Evolutionary conservation across 2,888 invertebrate genomes (phyloP).

Genomic region (Ariolimax columbianus): DNA sequence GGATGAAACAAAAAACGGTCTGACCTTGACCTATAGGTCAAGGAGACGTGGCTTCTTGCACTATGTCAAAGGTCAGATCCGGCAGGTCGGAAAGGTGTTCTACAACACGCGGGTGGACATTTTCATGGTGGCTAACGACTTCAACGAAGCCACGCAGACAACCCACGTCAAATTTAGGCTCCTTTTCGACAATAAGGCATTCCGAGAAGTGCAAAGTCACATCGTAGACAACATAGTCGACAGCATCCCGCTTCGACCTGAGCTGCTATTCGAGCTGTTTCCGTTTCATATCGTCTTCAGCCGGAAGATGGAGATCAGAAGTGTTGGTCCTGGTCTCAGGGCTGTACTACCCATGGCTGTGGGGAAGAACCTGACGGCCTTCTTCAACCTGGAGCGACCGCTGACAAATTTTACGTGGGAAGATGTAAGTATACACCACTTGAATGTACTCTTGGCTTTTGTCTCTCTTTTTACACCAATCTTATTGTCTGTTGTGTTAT

Average conservation of each 20-base stretch:
- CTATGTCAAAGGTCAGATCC: constrained; percentile 97
- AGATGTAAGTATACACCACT: constrained; percentile 87
- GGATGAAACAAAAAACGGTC: constrained; percentile 91
- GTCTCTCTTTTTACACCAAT: no score
- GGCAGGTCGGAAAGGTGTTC: constrained; percentile 93
- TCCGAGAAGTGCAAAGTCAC: constrained; percentile 55
- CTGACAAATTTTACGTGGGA: constrained; percentile 95
- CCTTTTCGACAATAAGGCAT: constrained; percentile 90
- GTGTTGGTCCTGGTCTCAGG: constrained; percentile 75
- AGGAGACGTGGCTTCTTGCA: constrained; percentile 95
- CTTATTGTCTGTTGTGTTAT: no score
- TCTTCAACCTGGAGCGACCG: constrained; percentile 94
- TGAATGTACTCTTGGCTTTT: no score
- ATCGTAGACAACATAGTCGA: constrained; percentile 55
- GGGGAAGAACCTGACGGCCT: constrained; percentile 92
- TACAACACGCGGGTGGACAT: constrained; percentile 97
- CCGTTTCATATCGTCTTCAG: constrained; percentile 98
- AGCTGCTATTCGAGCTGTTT: constrained; percentile 94
- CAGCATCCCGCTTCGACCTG: constrained; percentile 62
- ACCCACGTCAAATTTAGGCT: constrained; percentile 95
- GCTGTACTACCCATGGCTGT: constrained; percentile 72
- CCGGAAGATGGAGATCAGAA: constrained; percentile 80
- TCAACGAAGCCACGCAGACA: constrained; percentile 92
- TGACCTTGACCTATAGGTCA: constrained; percentile 90
- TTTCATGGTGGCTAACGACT: constrained; percentile 86